Base-by-base conservation (phyloP, 2,113 vertebrate species). In the Alaudala cheleensis region DNA sequence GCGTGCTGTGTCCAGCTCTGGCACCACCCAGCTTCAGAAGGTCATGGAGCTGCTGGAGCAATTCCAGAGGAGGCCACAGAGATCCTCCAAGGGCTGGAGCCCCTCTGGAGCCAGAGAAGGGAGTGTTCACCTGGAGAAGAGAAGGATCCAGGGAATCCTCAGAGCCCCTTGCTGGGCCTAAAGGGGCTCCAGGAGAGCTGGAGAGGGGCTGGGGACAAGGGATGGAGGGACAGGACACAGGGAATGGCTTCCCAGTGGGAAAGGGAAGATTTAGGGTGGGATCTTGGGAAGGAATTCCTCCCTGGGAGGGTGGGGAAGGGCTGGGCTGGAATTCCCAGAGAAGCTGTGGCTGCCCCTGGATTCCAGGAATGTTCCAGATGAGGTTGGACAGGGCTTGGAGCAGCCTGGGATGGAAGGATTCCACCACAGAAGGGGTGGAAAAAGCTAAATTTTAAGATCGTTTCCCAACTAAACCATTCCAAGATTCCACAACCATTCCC, bases 401-500 rank as follows among this genome's bases (percentile, higher is more conserved):
- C 40, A 29, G 0, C 29, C 56, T 34, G 66, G 50, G 58, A 8
- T 2, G 4, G 37, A 37, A 37, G 37, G 37, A 37, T 37, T 37
- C 37, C 37, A 37, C 37, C 37, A 37, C 2, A 26, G 62, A 7
- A 53, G 33, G 53, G 33, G 6, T 28, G 47, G 47, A 2, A 45
- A 0, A 0, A 24, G 34, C 6, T 31, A 21, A 40, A 12, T 42
- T 65, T 65, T 16, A 26, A 50, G 26, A 47, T 10, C 37, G 37
- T 51, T 45, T 45, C 60, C 60, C 67, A 73, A 4, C 6, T 0
- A 20, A 51, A 40, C 9, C 39, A 54, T n/a, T 25, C 61, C 61
- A 34, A 3, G 29, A 29, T 20, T 17, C 29, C 21, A 2, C 0
- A 5, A n/a, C 1, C 11, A 1, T 58, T 60, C 70, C 69, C 25